Evolutionary conservation across 2,888 invertebrate species (phyloP).

Genomic region (Tenthredo livida): DNA sequence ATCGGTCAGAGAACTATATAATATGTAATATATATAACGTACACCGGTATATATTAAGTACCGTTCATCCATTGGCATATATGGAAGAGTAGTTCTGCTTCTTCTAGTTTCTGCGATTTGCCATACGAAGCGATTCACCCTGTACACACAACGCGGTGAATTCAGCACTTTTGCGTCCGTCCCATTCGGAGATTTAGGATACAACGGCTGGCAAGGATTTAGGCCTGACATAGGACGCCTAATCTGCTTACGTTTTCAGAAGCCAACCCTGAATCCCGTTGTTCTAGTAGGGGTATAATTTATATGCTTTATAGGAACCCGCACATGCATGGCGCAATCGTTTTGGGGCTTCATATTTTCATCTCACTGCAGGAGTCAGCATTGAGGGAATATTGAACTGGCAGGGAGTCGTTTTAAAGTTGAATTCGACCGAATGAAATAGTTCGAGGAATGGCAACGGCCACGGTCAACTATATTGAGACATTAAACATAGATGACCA

Average conservation of each 20-base stretch:
- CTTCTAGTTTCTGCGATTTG: not conserved
- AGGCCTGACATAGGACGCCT: conserved; percentile 11
- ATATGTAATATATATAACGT: not conserved
- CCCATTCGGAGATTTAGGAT: conserved; percentile 34
- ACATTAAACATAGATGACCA: not conserved
- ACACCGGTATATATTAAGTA: not conserved
- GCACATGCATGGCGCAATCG: conserved; percentile 5
- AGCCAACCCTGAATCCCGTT: conserved; percentile 11
- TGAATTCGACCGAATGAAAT: not conserved
- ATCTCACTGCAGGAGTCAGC: not conserved
- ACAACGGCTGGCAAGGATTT: conserved; percentile 34
- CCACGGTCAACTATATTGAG: not conserved
- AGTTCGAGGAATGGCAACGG: not conserved
- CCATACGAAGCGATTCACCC: not conserved
- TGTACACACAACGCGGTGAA: not conserved
- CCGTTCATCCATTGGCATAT: not conserved
- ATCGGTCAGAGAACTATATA: not conserved
- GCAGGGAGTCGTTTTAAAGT: not conserved
- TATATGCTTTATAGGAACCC: not conserved
- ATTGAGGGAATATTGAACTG: not conserved
- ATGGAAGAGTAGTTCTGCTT: not conserved
- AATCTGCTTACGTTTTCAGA: conserved; percentile 49
- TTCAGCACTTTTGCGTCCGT: conserved; percentile 39
- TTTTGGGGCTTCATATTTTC: conserved; percentile 29
- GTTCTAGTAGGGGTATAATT: conserved; percentile 17